These are phyloP conservation scores for Apeltes quadracus DNA, from an alignment of 2,113 vertebrate species.

Conservation along the genomic window DNA sequence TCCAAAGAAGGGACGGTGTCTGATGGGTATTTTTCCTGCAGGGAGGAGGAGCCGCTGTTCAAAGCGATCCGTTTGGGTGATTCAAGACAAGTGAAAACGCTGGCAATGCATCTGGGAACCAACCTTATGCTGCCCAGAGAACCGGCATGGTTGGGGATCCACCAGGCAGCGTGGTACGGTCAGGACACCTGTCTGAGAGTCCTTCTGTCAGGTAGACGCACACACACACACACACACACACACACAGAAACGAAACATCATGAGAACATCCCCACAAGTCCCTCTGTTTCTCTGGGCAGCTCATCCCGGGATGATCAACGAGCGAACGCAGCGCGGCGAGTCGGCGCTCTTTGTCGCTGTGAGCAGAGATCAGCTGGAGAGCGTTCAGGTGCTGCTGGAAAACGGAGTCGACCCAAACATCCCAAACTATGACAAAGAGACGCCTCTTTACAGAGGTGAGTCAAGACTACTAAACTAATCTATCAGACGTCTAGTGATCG, in stretches of 20 bases:
- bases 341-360: slow-evolving; percentile 86
- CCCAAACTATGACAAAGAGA: slow-evolving; percentile 86
- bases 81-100: slow-evolving; percentile 72
- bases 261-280: background rate
- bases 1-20: too few species aligned
- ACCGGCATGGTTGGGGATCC: slow-evolving; percentile 89
- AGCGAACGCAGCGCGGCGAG: slow-evolving; percentile 85
- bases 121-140: slow-evolving; percentile 83
- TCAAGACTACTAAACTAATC: background rate
- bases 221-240: background rate
- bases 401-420: slow-evolving; percentile 86
- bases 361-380: slow-evolving; percentile 75
- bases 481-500: background rate
- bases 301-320: slow-evolving; percentile 85
- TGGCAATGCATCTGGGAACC: slow-evolving; percentile 76
- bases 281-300: slow-evolving; percentile 71
- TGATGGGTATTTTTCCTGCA: slow-evolving; percentile 40
- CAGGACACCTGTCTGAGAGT: slow-evolving; percentile 84
- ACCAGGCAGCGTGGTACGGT: slow-evolving; percentile 89
- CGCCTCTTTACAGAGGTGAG: slow-evolving; percentile 87
- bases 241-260: background rate
- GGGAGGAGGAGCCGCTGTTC: slow-evolving; percentile 74
- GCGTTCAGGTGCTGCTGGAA: slow-evolving; percentile 84
- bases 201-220: slow-evolving; percentile 83
- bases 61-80: slow-evolving; percentile 69